Evolutionary conservation across 2,797 vertebrate species (phyloP).

Genomic region (Anguilla obscura): DNA sequence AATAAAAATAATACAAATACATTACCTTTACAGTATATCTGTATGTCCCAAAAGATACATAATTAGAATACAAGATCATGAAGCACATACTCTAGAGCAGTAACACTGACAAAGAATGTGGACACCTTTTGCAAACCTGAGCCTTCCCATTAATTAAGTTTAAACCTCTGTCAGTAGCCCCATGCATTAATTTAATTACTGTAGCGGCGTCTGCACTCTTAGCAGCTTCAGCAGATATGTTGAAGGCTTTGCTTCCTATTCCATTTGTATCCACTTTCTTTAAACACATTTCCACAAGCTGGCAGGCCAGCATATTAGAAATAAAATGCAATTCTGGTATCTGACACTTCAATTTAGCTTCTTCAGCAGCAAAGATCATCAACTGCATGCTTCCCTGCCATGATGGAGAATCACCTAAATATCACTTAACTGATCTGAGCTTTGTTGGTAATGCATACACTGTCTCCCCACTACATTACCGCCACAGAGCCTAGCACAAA

Average conservation of each 20-base stretch:
- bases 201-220: slow-evolving; percentile 13
- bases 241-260: slow-evolving; percentile 50
- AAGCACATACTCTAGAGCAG: background rate
- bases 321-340: slow-evolving; percentile 76
- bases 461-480: slow-evolving; percentile 65
- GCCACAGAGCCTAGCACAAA: slow-evolving; percentile 64
- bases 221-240: slow-evolving; percentile 29
- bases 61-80: background rate
- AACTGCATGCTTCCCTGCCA: slow-evolving; percentile 64
- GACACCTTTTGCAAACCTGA: background rate
- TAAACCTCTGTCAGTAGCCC: slow-evolving; percentile 24
- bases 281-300: slow-evolving; percentile 63
- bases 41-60: background rate
- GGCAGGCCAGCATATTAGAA: slow-evolving; percentile 75
- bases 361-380: slow-evolving; percentile 72
- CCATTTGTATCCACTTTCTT: slow-evolving; percentile 65
- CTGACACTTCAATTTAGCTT: slow-evolving; percentile 78
- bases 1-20: background rate
- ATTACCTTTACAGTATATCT: background rate
- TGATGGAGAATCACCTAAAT: slow-evolving; percentile 75
- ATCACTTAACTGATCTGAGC: slow-evolving; percentile 72
- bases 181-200: slow-evolving; percentile 30
- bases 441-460: slow-evolving; percentile 65
- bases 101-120: background rate
- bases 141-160: slow-evolving; percentile 20